Evolutionary conservation across 1,140 invertebrate genomes (phyloP).

Genomic region (Zaprionus tsacasi): DNA sequence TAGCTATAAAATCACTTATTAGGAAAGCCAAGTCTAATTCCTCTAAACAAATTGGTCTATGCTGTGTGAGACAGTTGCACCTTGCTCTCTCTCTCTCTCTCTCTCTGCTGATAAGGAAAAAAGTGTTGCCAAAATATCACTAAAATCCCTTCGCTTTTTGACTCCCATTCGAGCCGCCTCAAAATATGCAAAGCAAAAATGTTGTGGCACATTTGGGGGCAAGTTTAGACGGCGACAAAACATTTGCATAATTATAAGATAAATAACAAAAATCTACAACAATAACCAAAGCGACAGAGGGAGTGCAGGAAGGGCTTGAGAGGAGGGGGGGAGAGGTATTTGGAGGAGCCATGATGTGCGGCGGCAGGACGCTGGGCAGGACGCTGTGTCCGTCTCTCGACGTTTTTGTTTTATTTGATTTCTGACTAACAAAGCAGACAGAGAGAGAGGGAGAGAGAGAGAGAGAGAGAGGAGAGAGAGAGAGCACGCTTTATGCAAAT

Average conservation of each 20-base stretch:
- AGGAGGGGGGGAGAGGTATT: no score
- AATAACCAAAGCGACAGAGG: slow-evolving; percentile 49
- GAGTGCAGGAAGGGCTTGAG: background rate
- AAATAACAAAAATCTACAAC: slow-evolving; percentile 75
- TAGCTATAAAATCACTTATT: background rate
- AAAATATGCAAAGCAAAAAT: slow-evolving; percentile 64
- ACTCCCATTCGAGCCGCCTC: background rate
- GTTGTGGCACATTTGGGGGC: background rate
- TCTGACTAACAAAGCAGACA: slow-evolving; percentile 39
- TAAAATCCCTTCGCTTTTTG: background rate
- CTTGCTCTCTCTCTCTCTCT: no score
- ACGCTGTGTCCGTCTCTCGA: background rate
- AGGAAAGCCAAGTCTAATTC: background rate
- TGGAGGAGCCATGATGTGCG: background rate
- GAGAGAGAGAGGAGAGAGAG: background rate
- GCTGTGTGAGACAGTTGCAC: no score
- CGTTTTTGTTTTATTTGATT: slow-evolving; percentile 75
- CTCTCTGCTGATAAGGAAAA: background rate
- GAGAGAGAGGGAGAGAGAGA: background rate
- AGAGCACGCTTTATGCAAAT: slow-evolving; percentile 57
- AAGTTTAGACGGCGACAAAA: slow-evolving; percentile 11
- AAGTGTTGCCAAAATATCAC: background rate
- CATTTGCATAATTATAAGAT: slow-evolving; percentile 81
- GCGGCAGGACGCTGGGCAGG: background rate
- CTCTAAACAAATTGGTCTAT: background rate